A percentile compares a stretch with the other conserved stretches of the same genome.
Conservation (phyloP, 2,888 invertebrate species). For the Rhodophaea formosa region DNA sequence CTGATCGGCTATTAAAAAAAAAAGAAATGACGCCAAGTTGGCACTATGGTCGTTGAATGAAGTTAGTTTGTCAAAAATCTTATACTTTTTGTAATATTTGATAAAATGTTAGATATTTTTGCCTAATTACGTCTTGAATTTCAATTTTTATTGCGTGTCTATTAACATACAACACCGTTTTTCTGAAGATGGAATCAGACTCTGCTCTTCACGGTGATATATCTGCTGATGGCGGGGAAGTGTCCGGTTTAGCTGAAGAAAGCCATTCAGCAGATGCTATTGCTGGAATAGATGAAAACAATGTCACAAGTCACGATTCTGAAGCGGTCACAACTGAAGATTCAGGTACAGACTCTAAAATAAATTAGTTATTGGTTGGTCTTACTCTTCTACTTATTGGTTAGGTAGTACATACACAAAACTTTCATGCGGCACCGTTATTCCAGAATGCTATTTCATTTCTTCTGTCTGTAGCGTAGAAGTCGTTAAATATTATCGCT, state of each 20-base stretch:
- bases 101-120: slow-evolving; percentile 45
- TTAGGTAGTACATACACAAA: neutral
- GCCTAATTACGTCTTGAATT: slow-evolving; percentile 38
- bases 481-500: neutral
- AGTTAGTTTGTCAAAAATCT: slow-evolving; percentile 49
- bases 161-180: slow-evolving; percentile 30
- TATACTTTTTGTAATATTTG: slow-evolving; percentile 38
- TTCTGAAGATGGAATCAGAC: slow-evolving; percentile 65
- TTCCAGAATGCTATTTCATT: slow-evolving; percentile 13
- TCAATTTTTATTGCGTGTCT: slow-evolving; percentile 53
- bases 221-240: slow-evolving; percentile 77
- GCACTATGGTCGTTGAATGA: slow-evolving; percentile 35
- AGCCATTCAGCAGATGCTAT: slow-evolving; percentile 57
- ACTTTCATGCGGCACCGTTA: neutral
- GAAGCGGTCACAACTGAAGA: slow-evolving; percentile 55
- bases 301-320: slow-evolving; percentile 56
- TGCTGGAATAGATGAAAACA: slow-evolving; percentile 61
- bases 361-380: neutral
- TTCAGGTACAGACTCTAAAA: slow-evolving; percentile 43
- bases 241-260: slow-evolving; percentile 67
- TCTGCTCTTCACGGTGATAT: slow-evolving; percentile 61
- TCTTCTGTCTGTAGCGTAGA: neutral
- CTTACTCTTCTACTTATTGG: neutral
- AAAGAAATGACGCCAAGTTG: slow-evolving; percentile 30
- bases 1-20: neutral